These are phyloP conservation scores for Laticauda colubrina DNA, from an alignment of 2,113 vertebrate species.

Conservation along the genomic window DNA sequence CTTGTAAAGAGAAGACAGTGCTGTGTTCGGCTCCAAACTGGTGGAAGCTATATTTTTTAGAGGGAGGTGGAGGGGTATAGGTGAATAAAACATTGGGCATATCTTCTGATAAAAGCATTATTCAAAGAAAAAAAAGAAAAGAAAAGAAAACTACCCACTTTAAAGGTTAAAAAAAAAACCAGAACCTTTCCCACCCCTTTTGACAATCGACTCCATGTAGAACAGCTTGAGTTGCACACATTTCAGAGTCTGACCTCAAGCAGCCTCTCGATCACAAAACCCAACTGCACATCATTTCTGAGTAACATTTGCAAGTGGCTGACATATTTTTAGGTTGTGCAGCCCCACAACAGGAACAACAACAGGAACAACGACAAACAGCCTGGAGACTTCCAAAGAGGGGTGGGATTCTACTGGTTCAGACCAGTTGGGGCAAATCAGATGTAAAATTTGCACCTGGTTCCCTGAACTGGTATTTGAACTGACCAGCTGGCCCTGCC, in stretches of 20 bases:
- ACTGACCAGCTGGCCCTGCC: no score
- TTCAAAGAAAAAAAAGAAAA: background rate
- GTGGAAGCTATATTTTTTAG: conserved; percentile 50
- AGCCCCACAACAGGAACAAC: background rate
- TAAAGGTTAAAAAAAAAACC: background rate
- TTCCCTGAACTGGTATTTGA: no score
- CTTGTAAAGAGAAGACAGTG: conserved; percentile 77
- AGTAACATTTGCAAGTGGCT: background rate
- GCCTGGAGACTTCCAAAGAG: background rate
- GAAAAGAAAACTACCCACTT: no score
- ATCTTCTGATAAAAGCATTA: conserved; percentile 76
- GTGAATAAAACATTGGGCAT: conserved; percentile 28
- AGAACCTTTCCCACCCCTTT: background rate
- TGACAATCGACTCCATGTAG: background rate
- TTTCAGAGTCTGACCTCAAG: background rate
- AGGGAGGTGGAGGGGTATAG: background rate
- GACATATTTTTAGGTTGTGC: background rate
- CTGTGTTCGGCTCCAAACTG: conserved; percentile 72
- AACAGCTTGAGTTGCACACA: background rate
- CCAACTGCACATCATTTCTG: no score
- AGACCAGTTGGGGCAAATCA: no score
- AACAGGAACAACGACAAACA: no score
- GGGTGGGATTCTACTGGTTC: no score
- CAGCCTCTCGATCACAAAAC: background rate
- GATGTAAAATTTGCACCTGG: no score